Conservation (phyloP, 2,888 invertebrate genomes). For the Drosophila nr. fundita region DNA sequence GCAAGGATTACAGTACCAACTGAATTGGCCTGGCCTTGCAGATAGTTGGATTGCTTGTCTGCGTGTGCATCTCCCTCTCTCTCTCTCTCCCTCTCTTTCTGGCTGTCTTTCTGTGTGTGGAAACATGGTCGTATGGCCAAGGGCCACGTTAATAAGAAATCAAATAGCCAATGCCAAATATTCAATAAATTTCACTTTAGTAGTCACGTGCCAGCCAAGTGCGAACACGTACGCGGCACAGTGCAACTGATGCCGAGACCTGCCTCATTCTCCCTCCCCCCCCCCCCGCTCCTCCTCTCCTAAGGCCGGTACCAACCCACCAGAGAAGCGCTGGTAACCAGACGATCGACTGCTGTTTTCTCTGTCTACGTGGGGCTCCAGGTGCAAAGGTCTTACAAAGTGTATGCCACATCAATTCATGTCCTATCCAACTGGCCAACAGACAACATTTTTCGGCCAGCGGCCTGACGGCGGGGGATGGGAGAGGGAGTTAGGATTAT, state of each 20-base stretch:
- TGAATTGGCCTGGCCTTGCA: conserved; percentile 15
- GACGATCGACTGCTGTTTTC: conserved; percentile 22
- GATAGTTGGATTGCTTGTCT: conserved; percentile 25
- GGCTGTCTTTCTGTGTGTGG: conserved; percentile 8
- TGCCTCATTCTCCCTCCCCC: neutral
- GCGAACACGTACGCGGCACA: conserved; percentile 76
- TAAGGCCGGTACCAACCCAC: neutral
- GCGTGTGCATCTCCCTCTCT: neutral
- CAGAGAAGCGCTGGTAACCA: neutral
- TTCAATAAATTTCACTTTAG: conserved; percentile 80
- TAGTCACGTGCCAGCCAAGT: conserved; percentile 79
- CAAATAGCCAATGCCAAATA: conserved; percentile 81
- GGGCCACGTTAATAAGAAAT: conserved; percentile 77
- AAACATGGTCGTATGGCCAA: conserved; percentile 10
- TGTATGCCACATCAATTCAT: conserved; percentile 73
- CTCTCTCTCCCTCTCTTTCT: neutral
- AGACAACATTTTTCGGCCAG: conserved; percentile 60
- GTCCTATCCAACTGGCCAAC: conserved; percentile 70
- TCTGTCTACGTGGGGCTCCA: conserved; percentile 58
- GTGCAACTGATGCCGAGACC: conserved; percentile 76
- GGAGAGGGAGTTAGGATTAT: neutral
- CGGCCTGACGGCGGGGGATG: neutral
- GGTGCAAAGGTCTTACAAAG: conserved; percentile 73
- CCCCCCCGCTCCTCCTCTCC: neutral
- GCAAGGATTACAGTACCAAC: conserved; percentile 34